Base-by-base conservation (phyloP, 2,888 invertebrate genomes). In the Drosophila paramelanica region DNA sequence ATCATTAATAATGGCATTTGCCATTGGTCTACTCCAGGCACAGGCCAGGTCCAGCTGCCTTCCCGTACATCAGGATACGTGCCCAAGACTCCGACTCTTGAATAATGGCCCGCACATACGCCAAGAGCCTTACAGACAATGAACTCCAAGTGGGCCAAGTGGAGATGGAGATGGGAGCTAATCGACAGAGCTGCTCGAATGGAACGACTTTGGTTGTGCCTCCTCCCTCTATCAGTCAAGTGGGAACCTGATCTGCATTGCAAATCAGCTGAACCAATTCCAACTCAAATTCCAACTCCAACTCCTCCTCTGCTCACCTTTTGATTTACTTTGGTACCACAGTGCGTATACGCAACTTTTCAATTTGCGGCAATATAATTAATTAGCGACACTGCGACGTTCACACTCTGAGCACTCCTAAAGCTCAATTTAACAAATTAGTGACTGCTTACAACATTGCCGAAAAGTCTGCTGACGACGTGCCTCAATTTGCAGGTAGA, bases 1-100 rank as follows among this genome's bases (percentile, higher is more conserved):
- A 71, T 79, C 85, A 87, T 86, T 89, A 84, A 85, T 88, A 88
- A 85, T 71, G 72, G 66, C 61, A 74, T 77, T 79, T 67, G 17
- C 17, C 17, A 17, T 17, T 17, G 17, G 17, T 17, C 17, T 17
- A 17, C 17, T 17, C 17, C 17, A 17, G 17, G 1, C 17, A 17
- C 17, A 17, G 17, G 17, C 17, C 17, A 17, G 17, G 17, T 17
- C 17, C 17, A 17, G 17, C 41, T 53, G 61, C 45, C 49, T 46
- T 42, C 20, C 50, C 51, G 39, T 68, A 60, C 74, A 65, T 73
- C 60, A 69, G 61, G 20, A 45, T 50, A 73, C 75, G 62, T 78
- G 69, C 43, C 43, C 45, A 66, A 74, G 61, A 50, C 53, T 51
- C 38, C 47, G 49, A 33, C 47, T 46, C 55, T 73, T 78, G 75